Evolutionary conservation across 2,113 vertebrate genomes (phyloP).

Genomic region (Paradoxurus hermaphroditus): DNA sequence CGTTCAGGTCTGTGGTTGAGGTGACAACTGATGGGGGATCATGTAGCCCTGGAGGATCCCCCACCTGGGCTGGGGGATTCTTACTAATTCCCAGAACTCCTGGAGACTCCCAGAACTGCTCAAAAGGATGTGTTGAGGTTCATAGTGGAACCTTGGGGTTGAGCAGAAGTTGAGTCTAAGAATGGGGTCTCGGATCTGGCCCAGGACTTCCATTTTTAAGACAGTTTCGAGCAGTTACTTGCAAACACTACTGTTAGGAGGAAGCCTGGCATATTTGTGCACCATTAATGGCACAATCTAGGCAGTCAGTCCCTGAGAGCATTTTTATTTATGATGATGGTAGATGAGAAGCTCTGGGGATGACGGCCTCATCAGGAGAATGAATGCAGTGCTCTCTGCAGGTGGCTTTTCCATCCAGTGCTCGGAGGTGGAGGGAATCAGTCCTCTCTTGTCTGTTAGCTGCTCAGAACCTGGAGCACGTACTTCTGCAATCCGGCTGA

Average conservation of each 20-base stretch:
- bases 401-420: not conserved
- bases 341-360: not conserved
- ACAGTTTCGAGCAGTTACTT: not conserved
- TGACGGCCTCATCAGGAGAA: not conserved
- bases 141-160: not conserved
- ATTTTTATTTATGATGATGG: not conserved
- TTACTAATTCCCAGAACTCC: not conserved
- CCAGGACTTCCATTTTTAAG: not conserved
- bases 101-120: not conserved
- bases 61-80: not conserved
- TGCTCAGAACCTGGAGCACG: not conserved
- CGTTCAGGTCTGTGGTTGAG: not conserved
- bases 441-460: not conserved
- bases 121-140: not conserved
- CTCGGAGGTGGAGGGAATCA: too few relatives aligned
- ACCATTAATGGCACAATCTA: too few relatives aligned
- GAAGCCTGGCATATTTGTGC: not conserved
- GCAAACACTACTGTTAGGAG: not conserved
- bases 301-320: not conserved
- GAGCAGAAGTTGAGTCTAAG: not conserved
- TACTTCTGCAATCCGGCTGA: not conserved
- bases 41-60: too few relatives aligned
- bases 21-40: rapidly evolving
- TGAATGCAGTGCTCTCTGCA: rapidly evolving
- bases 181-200: not conserved